phyloP scores from a whole-genome alignment of 2,113 vertebrate species.

The Ramphastos sulfuratus region DNA sequence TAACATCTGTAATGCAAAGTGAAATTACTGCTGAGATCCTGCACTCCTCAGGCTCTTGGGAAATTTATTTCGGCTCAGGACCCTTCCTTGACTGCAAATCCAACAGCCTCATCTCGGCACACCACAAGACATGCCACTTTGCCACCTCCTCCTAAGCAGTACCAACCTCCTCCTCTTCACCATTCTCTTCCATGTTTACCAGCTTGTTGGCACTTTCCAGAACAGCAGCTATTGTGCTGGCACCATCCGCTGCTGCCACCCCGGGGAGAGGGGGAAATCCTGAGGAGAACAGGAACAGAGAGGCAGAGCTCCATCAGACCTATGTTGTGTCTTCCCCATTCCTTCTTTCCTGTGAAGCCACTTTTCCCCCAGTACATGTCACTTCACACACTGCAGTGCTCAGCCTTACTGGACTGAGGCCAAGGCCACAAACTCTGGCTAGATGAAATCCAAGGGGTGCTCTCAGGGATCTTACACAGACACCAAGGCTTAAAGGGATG shows the following conservation, averaged over 20 bases:
- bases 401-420: neutral
- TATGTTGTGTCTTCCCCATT: neutral
- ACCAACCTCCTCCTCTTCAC: conserved; percentile 79
- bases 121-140: neutral
- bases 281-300: conserved; percentile 49
- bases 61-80: neutral
- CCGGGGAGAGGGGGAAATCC: conserved; percentile 96
- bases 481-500: neutral
- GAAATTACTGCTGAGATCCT: neutral
- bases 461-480: neutral
- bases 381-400: neutral
- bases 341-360: neutral
- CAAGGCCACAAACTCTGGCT: neutral
- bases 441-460: neutral
- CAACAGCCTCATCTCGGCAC: neutral
- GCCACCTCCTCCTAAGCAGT: neutral
- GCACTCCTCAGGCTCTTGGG: neutral
- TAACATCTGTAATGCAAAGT: neutral
- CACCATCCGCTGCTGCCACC: conserved; percentile 69
- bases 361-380: neutral
- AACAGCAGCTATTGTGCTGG: conserved; percentile 77
- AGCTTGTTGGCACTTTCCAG: conserved; percentile 85
- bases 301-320: neutral
- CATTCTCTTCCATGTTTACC: conserved; percentile 72
- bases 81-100: neutral